Conservation (phyloP, 1,140 invertebrate genomes). For the Oscheius sp. region DNA sequence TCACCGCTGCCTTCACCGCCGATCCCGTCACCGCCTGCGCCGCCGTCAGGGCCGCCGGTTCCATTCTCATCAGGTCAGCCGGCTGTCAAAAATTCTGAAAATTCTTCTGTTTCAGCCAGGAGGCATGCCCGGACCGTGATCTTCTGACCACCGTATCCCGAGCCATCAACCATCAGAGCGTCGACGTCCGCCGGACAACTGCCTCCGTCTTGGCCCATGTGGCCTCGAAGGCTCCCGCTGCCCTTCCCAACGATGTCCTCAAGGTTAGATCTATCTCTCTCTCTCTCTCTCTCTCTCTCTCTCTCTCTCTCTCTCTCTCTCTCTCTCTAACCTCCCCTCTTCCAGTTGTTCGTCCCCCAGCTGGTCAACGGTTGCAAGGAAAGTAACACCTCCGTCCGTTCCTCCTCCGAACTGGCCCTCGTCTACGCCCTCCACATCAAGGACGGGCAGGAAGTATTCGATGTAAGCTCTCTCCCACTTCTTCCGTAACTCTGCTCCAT, state of each 20-base stretch:
- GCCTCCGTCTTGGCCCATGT: conserved; percentile 5
- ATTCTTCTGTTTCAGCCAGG: not conserved
- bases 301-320: too few relatives aligned
- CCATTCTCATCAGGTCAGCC: not conserved
- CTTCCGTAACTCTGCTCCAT: not conserved
- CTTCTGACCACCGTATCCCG: conserved; percentile 4
- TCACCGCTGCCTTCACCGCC: not conserved
- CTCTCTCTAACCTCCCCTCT: not conserved
- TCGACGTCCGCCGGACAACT: conserved; percentile 19
- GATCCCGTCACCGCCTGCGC: conserved; percentile 16
- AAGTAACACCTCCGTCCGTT: conserved; percentile 18
- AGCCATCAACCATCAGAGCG: conserved; percentile 9
- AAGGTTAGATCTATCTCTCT: not conserved
- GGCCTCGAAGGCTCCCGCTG: not conserved
- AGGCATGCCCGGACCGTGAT: not conserved
- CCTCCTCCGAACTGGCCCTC: conserved; percentile 12
- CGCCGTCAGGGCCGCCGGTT: conserved; percentile 11
- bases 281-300: not conserved
- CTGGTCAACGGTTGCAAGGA: conserved; percentile 27
- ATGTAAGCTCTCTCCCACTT: conserved; percentile 2
- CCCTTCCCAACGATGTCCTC: conserved; percentile 12
- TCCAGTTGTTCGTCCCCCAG: conserved; percentile 18
- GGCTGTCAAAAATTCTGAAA: not conserved
- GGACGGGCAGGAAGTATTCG: conserved; percentile 5
- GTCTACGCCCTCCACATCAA: not conserved